Base-by-base conservation (phyloP, 2,797 vertebrate species). In the Coregonus suidteri region DNA sequence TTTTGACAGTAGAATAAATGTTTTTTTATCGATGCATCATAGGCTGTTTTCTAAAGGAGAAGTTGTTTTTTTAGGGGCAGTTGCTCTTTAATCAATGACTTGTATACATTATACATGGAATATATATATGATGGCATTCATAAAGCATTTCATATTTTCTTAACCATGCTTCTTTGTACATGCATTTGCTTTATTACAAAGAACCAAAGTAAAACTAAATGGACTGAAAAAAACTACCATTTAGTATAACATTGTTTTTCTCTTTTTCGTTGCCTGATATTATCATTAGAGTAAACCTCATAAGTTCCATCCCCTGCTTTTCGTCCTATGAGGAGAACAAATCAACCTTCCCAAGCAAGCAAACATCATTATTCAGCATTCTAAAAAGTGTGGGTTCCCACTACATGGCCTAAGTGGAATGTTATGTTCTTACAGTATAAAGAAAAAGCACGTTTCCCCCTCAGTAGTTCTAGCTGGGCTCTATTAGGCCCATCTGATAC, bases 31-130 rank as follows among this genome's bases (percentile, higher is more conserved):
- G 41, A 41, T 41, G 7, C 41, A 9, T 41, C 41, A 41, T 41
- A 41, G 41, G 41, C 41, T 41, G 41, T 41, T 41, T 41, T 41
- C 9, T 41, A 41, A 41, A 41, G 7, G 37, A 41, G 41, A 41
- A 41, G 6, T 37, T 0, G 37, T 25, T 37, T 37, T 37, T 37
- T 37, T 37, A 37, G 6, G 37, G 6, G 37, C 37, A 37, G 37
- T 37, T 37, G 37, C 37, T 37, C 37, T 37, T 37, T 37, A 88
- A 89, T 86, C 92, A 84, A 82, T 89, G 78, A 85, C 88, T 82
- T 88, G 84, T 87, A 91, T 88, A 88, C 78, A 25, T 76, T 78
- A 86, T 80, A 90, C 85, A 81, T 84, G 88, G 79, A 84, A 86
- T 86, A 91, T 79, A 88, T 89, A 89, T 78, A 89, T 79, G 85